These are phyloP conservation scores for Pangasius mekongensis DNA, from an alignment of 2,797 vertebrate genomes.

Conservation along the genomic window DNA sequence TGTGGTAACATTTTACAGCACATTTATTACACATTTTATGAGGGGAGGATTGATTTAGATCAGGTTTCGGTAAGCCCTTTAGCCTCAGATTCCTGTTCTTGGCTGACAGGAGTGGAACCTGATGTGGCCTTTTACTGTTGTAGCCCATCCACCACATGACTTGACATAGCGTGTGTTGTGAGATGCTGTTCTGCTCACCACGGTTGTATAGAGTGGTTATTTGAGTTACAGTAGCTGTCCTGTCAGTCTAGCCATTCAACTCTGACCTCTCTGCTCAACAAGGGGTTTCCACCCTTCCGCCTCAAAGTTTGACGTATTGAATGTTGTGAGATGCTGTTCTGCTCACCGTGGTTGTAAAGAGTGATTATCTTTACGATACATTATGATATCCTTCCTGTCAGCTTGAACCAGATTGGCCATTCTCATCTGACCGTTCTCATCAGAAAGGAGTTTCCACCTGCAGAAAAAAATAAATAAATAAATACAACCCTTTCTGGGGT, in stretches of 20 bases:
- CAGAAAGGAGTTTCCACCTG: neutral
- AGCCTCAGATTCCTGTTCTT: neutral
- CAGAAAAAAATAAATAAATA: too few relatives aligned
- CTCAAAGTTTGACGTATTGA: neutral
- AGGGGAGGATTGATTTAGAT: neutral
- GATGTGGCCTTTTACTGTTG: neutral
- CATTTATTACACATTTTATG: conserved; percentile 1
- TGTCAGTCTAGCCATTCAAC: neutral
- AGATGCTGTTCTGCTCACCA: neutral
- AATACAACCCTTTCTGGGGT: neutral
- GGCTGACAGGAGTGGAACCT: neutral
- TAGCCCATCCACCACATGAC: neutral
- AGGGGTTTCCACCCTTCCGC: neutral
- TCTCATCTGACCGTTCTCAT: neutral
- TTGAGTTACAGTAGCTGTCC: neutral
- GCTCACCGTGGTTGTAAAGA: neutral
- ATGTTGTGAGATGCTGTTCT: neutral
- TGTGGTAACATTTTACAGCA: neutral
- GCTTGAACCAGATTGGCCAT: neutral
- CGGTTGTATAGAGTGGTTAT: neutral
- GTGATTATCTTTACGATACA: neutral
- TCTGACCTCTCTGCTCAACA: neutral
- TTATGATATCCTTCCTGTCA: neutral
- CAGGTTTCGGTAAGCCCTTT: neutral
- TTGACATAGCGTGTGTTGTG: neutral